These are phyloP conservation scores for Apostichopus leukothele DNA, from an alignment of 53 echinoderm and acorn worm genomes.

Conservation along the genomic window DNA sequence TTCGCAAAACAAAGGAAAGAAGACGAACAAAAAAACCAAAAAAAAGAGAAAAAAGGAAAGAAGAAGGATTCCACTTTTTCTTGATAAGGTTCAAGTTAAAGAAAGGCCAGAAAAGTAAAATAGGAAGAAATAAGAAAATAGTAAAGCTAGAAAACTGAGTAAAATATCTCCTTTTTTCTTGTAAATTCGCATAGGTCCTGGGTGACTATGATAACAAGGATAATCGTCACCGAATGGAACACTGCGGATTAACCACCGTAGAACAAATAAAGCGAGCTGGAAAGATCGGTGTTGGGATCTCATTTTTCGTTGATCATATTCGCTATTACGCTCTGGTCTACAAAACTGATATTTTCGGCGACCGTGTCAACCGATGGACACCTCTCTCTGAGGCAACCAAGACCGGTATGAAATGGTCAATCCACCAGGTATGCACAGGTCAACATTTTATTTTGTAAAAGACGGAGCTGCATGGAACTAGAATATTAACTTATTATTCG, in stretches of 20 bases:
- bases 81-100: too few relatives aligned
- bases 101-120: too few relatives aligned
- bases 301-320: slow-evolving; percentile 69
- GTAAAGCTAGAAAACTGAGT: too few relatives aligned
- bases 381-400: slow-evolving; percentile 57
- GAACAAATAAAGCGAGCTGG: slow-evolving; percentile 59
- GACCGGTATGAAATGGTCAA: slow-evolving; percentile 53
- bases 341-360: slow-evolving; percentile 66
- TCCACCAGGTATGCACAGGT: slow-evolving; percentile 54
- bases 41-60: too few relatives aligned
- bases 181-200: background rate
- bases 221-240: slow-evolving; percentile 69
- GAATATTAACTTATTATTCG: too few relatives aligned
- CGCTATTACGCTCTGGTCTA: slow-evolving; percentile 64
- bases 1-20: too few relatives aligned
- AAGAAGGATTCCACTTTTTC: too few relatives aligned
- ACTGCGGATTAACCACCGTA: slow-evolving; percentile 56
- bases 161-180: background rate
- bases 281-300: slow-evolving; percentile 52
- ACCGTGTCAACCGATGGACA: slow-evolving; percentile 63
- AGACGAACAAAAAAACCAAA: too few relatives aligned
- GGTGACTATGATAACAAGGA: slow-evolving; percentile 19
- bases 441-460: too few relatives aligned
- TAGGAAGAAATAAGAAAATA: too few relatives aligned
- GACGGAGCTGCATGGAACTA: too few relatives aligned